Conservation (phyloP, 1,140 invertebrate species). For the Nautilus pompilius region DNA sequence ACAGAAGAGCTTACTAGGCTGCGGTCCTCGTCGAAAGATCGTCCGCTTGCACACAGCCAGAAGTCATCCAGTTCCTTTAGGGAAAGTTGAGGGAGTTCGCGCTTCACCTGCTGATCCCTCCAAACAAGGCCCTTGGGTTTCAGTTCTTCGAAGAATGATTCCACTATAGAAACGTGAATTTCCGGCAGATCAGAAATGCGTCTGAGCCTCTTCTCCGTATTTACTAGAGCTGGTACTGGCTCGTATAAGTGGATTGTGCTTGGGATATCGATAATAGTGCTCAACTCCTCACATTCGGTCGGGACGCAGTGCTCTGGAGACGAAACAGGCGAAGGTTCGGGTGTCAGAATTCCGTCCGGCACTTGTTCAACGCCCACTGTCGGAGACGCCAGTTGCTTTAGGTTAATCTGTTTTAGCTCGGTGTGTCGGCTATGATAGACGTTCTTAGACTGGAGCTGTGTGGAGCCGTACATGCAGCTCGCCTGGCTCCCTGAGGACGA, state of each 20-base stretch:
- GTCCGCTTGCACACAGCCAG: neutral
- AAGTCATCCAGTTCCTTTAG: neutral
- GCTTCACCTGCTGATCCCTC: neutral
- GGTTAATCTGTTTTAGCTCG: conserved; percentile 1
- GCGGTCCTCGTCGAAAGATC: neutral
- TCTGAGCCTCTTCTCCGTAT: neutral
- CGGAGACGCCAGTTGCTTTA: conserved; percentile 2
- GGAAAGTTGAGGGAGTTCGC: neutral
- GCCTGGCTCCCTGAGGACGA: conserved; percentile 1
- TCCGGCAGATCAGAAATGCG: conserved; percentile 35
- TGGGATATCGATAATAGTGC: neutral
- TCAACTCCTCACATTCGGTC: neutral
- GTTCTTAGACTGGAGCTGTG: conserved; percentile 8
- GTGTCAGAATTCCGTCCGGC: conserved; percentile 43
- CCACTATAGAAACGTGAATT: conserved; percentile 40
- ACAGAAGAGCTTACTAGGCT: neutral
- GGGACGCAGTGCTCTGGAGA: conserved; percentile 31
- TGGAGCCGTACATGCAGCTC: conserved; percentile 8
- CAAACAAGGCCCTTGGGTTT: neutral
- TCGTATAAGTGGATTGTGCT: neutral
- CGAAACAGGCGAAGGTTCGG: conserved; percentile 43
- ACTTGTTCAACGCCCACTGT: conserved; percentile 7
- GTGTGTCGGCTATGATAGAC: conserved; percentile 6
- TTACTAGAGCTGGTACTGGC: neutral
- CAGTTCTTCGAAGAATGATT: conserved; percentile 43